These are phyloP conservation scores for Orchesellides sinensis DNA, from an alignment of 2,888 invertebrate species.

Conservation along the genomic window DNA sequence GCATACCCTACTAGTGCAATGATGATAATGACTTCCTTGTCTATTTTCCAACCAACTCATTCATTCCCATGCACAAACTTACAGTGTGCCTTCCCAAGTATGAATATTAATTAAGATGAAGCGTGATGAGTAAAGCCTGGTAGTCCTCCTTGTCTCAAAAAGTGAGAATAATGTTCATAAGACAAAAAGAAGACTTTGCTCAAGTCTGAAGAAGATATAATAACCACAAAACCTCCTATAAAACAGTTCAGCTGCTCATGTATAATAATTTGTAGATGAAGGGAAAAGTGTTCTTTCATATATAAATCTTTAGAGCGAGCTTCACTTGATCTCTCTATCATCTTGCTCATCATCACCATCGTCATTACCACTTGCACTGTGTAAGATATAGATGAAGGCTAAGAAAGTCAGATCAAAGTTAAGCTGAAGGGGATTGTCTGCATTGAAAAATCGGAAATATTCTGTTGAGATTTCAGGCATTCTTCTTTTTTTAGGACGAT, in stretches of 20 bases:
- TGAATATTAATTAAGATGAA: slow-evolving; percentile 41
- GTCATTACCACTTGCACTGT: slow-evolving; percentile 10
- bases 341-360: not conserved
- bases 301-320: not conserved
- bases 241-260: not conserved
- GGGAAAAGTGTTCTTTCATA: not conserved
- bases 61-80: too few relatives aligned
- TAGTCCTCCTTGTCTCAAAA: not conserved
- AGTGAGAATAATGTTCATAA: not conserved
- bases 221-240: not conserved
- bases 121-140: not conserved
- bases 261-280: not conserved
- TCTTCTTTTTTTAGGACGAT: not conserved
- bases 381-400: slow-evolving; percentile 1
- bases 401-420: slow-evolving; percentile 16
- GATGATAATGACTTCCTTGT: not conserved
- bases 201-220: not conserved
- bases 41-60: not conserved
- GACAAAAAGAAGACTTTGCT: not conserved
- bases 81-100: not conserved
- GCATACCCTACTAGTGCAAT: too few relatives aligned
- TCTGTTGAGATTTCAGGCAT: slow-evolving; percentile 15
- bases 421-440: slow-evolving; percentile 30
- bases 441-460: slow-evolving; percentile 10
- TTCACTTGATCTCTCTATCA: not conserved